phyloP scores from a whole-genome alignment of 2,113 vertebrate species.

The Accipiter cooperii region DNA sequence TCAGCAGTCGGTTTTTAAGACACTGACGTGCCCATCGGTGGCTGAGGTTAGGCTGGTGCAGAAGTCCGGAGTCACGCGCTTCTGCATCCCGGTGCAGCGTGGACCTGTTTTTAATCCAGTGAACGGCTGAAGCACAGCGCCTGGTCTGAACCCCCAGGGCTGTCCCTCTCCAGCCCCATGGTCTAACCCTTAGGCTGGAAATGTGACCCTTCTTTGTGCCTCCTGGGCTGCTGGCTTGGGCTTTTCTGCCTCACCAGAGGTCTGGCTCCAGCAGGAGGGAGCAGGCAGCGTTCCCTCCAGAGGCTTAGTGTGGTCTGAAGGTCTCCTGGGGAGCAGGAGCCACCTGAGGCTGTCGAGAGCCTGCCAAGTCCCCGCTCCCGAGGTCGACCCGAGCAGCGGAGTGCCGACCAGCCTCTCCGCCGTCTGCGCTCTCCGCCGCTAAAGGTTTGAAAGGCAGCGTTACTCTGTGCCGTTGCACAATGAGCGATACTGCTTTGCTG shows the following conservation, averaged over 20 bases:
- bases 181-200: background rate
- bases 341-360: background rate
- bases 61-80: fast-evolving
- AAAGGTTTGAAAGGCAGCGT: fast-evolving
- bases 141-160: background rate
- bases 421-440: fast-evolving
- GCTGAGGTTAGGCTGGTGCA: background rate
- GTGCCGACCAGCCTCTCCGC: fast-evolving
- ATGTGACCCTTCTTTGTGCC: fast-evolving
- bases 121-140: background rate
- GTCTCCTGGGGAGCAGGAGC: background rate
- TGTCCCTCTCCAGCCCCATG: background rate
- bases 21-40: fast-evolving
- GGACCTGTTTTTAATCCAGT: background rate
- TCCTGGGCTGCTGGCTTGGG: background rate
- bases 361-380: fast-evolving
- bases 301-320: background rate
- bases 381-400: fast-evolving
- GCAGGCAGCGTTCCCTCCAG: background rate
- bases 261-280: background rate
- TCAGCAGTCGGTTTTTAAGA: background rate
- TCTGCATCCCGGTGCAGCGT: fast-evolving
- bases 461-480: fast-evolving
- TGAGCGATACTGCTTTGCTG: fast-evolving
- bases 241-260: background rate